Conservation (phyloP, 2,113 vertebrate species). For the Etheostoma spectabile region DNA sequence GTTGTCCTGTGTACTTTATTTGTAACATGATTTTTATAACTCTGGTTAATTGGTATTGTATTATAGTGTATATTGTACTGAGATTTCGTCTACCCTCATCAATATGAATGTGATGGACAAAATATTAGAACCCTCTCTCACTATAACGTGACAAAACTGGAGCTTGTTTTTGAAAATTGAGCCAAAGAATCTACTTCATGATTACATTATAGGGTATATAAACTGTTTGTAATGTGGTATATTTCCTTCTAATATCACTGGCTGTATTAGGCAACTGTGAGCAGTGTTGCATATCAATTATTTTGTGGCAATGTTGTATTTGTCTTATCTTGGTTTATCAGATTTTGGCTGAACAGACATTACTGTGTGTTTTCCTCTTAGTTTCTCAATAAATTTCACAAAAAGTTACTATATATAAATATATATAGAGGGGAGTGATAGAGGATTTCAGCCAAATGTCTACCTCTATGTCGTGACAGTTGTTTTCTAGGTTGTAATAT, state of each 20-base stretch:
- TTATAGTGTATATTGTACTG: background rate
- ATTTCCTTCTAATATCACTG: background rate
- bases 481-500: too few species aligned
- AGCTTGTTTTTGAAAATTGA: background rate
- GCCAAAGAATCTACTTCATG: background rate
- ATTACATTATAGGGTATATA: background rate
- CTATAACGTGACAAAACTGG: background rate
- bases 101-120: background rate
- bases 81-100: background rate
- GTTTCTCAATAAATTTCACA: background rate
- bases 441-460: background rate
- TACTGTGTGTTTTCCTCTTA: background rate
- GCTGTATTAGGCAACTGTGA: background rate
- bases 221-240: background rate
- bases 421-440: too few species aligned
- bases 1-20: background rate
- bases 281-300: background rate
- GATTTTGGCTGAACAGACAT: background rate
- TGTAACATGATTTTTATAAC: background rate
- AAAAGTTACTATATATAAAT: background rate
- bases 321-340: background rate
- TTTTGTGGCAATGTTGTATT: background rate
- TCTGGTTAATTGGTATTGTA: background rate
- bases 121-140: background rate
- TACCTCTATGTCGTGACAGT: background rate